A percentile compares a stretch with the other conserved stretches of the same genome.
Evolutionary conservation across 2,797 vertebrate species (phyloP).

Genomic region (Clarias fuscus): DNA sequence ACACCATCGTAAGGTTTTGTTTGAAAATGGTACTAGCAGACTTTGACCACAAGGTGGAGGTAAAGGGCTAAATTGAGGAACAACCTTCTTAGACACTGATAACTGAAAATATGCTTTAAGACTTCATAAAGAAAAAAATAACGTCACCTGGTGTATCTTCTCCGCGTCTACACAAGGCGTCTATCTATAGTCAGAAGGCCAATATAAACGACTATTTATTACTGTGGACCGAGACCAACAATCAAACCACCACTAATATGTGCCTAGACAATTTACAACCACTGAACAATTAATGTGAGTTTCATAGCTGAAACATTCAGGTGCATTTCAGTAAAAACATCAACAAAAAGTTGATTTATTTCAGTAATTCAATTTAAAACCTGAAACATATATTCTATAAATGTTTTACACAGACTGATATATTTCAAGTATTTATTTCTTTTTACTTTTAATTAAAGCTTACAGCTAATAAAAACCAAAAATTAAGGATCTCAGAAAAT

Average conservation of each 20-base stretch:
- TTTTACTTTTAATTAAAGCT: too few relatives aligned
- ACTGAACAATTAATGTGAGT: neutral
- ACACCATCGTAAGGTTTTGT: too few relatives aligned
- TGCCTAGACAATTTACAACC: neutral
- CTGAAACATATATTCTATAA: too few relatives aligned
- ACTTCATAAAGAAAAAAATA: neutral
- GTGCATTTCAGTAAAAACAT: too few relatives aligned
- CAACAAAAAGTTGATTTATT: too few relatives aligned
- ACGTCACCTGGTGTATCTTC: neutral
- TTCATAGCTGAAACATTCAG: neutral
- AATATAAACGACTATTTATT: neutral
- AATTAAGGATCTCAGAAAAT: too few relatives aligned
- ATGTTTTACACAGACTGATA: too few relatives aligned
- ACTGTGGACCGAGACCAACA: neutral
- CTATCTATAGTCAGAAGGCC: neutral
- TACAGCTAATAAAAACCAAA: too few relatives aligned
- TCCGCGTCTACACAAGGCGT: neutral
- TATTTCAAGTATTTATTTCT: too few relatives aligned
- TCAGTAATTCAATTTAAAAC: too few relatives aligned
- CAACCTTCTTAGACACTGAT: neutral
- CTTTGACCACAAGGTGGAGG: neutral
- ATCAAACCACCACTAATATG: neutral
- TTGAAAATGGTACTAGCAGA: neutral
- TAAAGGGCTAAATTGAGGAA: neutral
- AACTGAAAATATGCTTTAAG: neutral